Base-by-base conservation (phyloP, 2,797 vertebrate genomes). In the Eulemur albifrons region DNA sequence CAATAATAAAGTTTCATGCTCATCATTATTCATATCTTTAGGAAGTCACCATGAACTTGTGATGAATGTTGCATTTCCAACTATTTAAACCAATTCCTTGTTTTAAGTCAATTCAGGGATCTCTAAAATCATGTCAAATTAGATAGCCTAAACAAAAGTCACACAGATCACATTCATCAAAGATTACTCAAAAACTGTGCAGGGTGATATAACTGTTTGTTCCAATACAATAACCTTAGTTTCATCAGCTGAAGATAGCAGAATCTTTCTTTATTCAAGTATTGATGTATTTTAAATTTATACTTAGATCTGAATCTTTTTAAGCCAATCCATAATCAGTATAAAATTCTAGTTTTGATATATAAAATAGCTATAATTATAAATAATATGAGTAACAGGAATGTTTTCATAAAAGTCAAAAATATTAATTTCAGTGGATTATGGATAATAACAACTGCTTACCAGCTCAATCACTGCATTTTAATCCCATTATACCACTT, bases 51-150 rank as follows among this genome's bases (percentile, higher is more conserved):
- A 69, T 84, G 79, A 81, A 93, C 23, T 32, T 95, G 18, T 59
- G n/a, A 81, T 43, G 84, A 94, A 96, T 88, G 81, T 97, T 61
- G 3, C n/a, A 88, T 89, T 90, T 96, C 11, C n/a, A 86, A 88
- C 57, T 52, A n/a, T 80, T 93, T 86, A 75, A 90, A 67, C 4
- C 14, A 96, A 67, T 84, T 82, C 4, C 5, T 72, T n/a, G 3
- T 83, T 90, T 83, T 83, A 95, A 89, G 35, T 72, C 45, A 91
- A 30, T 52, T 50, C 54, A 67, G 12, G 2, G 4, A 69, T 87
- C 72, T 93, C 43, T 81, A 84, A 97, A 97, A 85, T 89, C 48
- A 65, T 57, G 32, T 88, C 65, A 90, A 80, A 90, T 87, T 81
- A 79, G 5, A 48, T 72, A 80, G 50, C 7, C 81, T 65, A 92